Evolutionary conservation across 35 echinoderm and acorn worm species (phyloP).

Genomic region (Chiridota heheva): DNA sequence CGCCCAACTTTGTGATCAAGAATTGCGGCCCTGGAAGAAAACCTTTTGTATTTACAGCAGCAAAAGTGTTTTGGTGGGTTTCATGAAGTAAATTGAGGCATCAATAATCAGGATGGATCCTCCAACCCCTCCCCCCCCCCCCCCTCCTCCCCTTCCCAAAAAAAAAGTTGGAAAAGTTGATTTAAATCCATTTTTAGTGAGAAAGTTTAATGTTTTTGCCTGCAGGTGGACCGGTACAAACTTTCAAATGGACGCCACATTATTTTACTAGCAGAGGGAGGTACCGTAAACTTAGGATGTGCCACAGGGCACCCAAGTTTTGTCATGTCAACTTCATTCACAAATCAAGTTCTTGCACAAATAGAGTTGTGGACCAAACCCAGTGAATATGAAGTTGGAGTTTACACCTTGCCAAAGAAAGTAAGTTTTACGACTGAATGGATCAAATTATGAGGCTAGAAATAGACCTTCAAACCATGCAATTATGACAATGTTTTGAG

Average conservation of each 20-base stretch:
- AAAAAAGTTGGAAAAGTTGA: too few relatives aligned
- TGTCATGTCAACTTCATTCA: slow-evolving; percentile 28
- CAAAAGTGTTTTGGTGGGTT: too few relatives aligned
- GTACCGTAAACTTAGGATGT: slow-evolving; percentile 16
- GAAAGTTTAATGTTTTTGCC: neutral
- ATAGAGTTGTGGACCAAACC: slow-evolving; percentile 14
- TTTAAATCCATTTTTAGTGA: too few relatives aligned
- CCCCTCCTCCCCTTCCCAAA: too few relatives aligned
- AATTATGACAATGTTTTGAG: neutral
- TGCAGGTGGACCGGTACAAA: slow-evolving; percentile 48
- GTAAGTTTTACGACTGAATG: slow-evolving; percentile 3
- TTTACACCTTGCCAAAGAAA: slow-evolving; percentile 20
- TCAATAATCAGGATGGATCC: too few relatives aligned
- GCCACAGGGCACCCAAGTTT: slow-evolving; percentile 32
- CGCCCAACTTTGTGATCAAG: too few relatives aligned
- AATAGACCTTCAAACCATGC: neutral
- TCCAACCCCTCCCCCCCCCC: too few relatives aligned
- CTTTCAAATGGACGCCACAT: slow-evolving; percentile 28
- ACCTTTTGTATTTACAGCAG: too few relatives aligned
- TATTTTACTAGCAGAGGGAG: slow-evolving; percentile 18
- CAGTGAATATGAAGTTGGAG: neutral
- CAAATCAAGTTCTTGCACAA: slow-evolving; percentile 17
- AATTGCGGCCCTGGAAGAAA: too few relatives aligned
- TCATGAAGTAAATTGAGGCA: too few relatives aligned
- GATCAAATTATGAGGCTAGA: neutral